A percentile compares a stretch with the other conserved stretches of the same genome.
Conservation (phyloP, 2,113 vertebrate genomes). For the Nannobrachium achirus region DNA sequence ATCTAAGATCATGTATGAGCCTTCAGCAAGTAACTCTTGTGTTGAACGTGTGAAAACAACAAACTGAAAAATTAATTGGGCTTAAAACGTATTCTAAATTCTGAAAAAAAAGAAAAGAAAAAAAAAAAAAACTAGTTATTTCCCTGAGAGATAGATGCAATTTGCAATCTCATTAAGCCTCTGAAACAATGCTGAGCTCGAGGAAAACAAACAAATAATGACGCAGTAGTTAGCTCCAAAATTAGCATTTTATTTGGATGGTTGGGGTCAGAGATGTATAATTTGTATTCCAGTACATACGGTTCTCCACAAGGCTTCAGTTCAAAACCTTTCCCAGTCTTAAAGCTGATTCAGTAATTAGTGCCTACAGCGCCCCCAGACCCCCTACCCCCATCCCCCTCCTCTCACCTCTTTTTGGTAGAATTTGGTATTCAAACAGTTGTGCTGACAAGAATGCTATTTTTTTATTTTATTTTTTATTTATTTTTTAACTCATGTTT, state of each 20-base stretch:
- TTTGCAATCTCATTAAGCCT: constrained; percentile 53
- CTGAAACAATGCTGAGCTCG: constrained; percentile 39
- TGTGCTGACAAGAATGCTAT: constrained; percentile 91
- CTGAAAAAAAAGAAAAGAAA: constrained; percentile 12
- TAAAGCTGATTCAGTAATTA: constrained; percentile 89
- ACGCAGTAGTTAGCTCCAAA: constrained; percentile 92
- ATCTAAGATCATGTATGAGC: not conserved
- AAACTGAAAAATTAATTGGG: constrained; percentile 22
- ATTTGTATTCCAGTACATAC: constrained; percentile 95
- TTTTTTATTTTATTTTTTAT: constrained; percentile 58
- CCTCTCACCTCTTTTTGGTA: constrained; percentile 87
- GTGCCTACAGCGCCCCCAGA: constrained; percentile 78
- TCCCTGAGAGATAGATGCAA: constrained; percentile 44
- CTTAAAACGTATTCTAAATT: constrained; percentile 41
- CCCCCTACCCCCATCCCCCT: constrained; percentile 72
- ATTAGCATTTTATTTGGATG: constrained; percentile 99
- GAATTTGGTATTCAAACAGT: constrained; percentile 91
- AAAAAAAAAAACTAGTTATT: constrained; percentile 7
- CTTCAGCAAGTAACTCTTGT: not conserved
- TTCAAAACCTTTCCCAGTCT: constrained; percentile 89
- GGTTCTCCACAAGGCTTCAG: constrained; percentile 92
- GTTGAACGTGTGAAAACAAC: constrained; percentile 25
- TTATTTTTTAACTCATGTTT: constrained; percentile 44
- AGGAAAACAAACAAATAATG: constrained; percentile 56
- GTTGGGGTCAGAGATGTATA: constrained; percentile 96